Evolutionary conservation across 2,113 vertebrate species (phyloP).

Genomic region (Podarcis cretensis): DNA sequence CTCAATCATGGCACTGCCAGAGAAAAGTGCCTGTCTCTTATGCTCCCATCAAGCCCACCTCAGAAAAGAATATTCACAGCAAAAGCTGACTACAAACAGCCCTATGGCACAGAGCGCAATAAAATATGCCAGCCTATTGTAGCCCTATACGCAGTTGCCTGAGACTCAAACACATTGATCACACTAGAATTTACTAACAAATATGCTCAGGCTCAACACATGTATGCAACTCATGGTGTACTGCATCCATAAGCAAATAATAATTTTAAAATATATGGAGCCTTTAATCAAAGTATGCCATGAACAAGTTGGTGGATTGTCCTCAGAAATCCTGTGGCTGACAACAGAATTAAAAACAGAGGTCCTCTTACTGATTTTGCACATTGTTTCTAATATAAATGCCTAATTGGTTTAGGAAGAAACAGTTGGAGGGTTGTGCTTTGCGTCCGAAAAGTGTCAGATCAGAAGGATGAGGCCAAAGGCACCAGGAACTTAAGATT

Average conservation of each 20-base stretch:
- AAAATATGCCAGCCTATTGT: neutral
- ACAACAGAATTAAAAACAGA: neutral
- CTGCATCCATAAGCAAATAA: no score
- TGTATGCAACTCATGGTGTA: no score
- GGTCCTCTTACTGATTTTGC: neutral
- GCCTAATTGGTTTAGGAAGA: conserved; percentile 80
- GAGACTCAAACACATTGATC: no score
- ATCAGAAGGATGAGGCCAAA: conserved; percentile 57
- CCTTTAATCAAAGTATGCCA: no score
- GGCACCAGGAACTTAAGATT: conserved; percentile 71
- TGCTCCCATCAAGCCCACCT: neutral
- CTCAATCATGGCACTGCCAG: neutral
- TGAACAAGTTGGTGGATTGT: neutral
- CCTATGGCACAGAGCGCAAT: neutral
- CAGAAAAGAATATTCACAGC: neutral
- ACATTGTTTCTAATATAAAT: conserved; percentile 63
- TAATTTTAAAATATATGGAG: neutral
- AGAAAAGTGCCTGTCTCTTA: neutral
- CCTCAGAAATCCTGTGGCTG: neutral
- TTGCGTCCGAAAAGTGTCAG: conserved; percentile 63
- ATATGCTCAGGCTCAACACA: no score
- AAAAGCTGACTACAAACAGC: neutral
- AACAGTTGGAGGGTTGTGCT: conserved; percentile 72
- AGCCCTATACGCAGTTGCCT: neutral
- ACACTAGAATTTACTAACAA: no score